These are phyloP conservation scores for Archegozetes longisetosus DNA, from an alignment of 1,140 invertebrate genomes.

Conservation along the genomic window DNA sequence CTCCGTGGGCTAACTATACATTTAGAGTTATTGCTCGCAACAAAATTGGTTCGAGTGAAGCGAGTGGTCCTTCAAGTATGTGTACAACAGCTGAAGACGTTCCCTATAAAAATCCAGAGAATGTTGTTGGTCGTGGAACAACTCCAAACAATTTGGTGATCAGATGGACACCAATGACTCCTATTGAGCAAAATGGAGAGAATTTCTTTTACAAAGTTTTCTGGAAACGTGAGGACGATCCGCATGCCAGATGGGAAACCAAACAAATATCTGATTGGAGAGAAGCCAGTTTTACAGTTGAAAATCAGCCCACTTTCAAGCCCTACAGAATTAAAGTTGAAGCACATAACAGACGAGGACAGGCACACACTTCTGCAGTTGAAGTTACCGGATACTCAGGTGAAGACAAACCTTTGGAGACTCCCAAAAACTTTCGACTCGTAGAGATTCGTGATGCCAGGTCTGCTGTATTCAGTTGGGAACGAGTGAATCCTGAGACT, in stretches of 20 bases:
- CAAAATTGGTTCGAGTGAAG: slow-evolving; percentile 73
- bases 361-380: slow-evolving; percentile 59
- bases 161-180: slow-evolving; percentile 85
- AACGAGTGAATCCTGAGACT: slow-evolving; percentile 51
- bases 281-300: slow-evolving; percentile 43
- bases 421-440: slow-evolving; percentile 68
- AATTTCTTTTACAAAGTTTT: slow-evolving; percentile 79
- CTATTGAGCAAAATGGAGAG: slow-evolving; percentile 89
- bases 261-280: slow-evolving; percentile 62
- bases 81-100: slow-evolving; percentile 76
- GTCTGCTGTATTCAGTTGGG: slow-evolving; percentile 64
- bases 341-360: slow-evolving; percentile 75
- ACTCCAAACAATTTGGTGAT: slow-evolving; percentile 80
- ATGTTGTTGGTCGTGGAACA: slow-evolving; percentile 75
- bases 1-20: slow-evolving; percentile 89
- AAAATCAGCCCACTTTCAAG: slow-evolving; percentile 78
- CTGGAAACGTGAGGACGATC: slow-evolving; percentile 59
- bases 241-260: slow-evolving; percentile 48
- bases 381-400: slow-evolving; percentile 83
- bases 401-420: slow-evolving; percentile 65
- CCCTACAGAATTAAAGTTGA: slow-evolving; percentile 79
- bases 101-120: slow-evolving; percentile 85
- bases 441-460: slow-evolving; percentile 51
- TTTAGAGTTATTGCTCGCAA: slow-evolving; percentile 86
- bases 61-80: slow-evolving; percentile 53